Evolutionary conservation across 1,140 invertebrate species (phyloP).

Genomic region (Drosophila bocqueti): DNA sequence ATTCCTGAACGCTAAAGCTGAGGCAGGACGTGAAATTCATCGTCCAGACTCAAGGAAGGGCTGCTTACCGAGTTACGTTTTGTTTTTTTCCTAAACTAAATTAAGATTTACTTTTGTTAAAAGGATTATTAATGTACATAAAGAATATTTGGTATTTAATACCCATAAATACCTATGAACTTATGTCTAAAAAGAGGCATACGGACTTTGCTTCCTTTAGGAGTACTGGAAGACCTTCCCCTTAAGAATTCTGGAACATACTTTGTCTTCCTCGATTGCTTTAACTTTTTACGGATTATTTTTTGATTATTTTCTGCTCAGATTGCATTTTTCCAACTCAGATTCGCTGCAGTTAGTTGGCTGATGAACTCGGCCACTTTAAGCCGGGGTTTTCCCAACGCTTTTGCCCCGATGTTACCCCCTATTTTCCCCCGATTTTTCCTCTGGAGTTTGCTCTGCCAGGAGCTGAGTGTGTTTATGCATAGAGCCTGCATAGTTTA

Average conservation of each 20-base stretch:
- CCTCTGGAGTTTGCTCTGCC: not conserved
- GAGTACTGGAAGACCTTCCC: not conserved
- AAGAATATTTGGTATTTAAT: not conserved
- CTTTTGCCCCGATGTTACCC: not conserved
- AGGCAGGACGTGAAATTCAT: slow-evolving; percentile 7
- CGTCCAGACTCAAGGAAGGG: not conserved
- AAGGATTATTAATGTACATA: not conserved
- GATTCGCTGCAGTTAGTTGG: not conserved
- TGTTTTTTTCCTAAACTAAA: not conserved
- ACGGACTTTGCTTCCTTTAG: too few species aligned
- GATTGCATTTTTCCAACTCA: not conserved
- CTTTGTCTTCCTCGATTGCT: not conserved
- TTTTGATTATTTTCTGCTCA: not conserved
- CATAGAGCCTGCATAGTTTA: slow-evolving; percentile 58
- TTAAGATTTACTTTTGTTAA: not conserved
- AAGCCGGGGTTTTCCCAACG: not conserved
- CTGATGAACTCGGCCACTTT: slow-evolving; percentile 9
- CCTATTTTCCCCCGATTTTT: not conserved
- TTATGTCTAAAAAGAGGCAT: not conserved
- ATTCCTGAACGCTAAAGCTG: slow-evolving; percentile 6
- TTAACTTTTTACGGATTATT: not conserved
- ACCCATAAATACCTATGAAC: too few species aligned
- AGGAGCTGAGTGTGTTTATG: slow-evolving; percentile 48
- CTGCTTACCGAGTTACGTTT: too few species aligned
- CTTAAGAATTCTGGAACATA: not conserved